Base-by-base conservation (phyloP, 2,888 invertebrate species). In the Scaptomyza caliginosa region DNA sequence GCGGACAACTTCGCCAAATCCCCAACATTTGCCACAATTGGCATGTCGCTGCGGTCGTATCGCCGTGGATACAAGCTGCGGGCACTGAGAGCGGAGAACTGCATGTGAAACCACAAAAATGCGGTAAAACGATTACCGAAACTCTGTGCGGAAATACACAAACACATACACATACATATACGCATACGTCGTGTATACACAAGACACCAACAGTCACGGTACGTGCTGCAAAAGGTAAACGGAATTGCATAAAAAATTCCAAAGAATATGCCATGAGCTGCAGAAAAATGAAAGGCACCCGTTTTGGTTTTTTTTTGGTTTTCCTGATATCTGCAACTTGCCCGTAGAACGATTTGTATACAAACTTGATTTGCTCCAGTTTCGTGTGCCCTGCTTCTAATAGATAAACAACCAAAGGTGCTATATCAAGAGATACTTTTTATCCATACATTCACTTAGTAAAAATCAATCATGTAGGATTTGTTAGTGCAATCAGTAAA, bases 1-100 rank as follows among this genome's bases (percentile, higher is more conserved):
- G 23, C 21, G 11, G 23, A 39, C 54, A 40, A 21, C 55, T 38
- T 50, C 34, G 51, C 43, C 63, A 71, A 50, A 71, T 60, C 58
- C 62, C 26, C 67, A 67, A 58, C 69, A 83, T 69, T 85, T 73
- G 80, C 86, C 79, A 63, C 79, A 86, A 80, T 80, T 85, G 86
- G 79, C 79, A 85, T 86, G 86, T 76, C 50, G 80, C 49, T 66
- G 83, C 38, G 74, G 78, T 62, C 36, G 55, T 52, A 46, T 58
- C 26, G 57, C 39, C 59, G 64, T 30, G 54, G 50, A 48, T 55
- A 36, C 42, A 30, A 26, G 58, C 51, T 42, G 62, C 50, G 54
- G 64, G 64, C 64, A 19, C 46, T 45, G 65, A 63, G 78, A 59
- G 13, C 46, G 42, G 65, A 63, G 78, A 59, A 83, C 57, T 67